Evolutionary conservation across 2,888 invertebrate genomes (phyloP), one percentile per base, ranked within the genome.

Genomic region (Tipula helvola): DNA sequence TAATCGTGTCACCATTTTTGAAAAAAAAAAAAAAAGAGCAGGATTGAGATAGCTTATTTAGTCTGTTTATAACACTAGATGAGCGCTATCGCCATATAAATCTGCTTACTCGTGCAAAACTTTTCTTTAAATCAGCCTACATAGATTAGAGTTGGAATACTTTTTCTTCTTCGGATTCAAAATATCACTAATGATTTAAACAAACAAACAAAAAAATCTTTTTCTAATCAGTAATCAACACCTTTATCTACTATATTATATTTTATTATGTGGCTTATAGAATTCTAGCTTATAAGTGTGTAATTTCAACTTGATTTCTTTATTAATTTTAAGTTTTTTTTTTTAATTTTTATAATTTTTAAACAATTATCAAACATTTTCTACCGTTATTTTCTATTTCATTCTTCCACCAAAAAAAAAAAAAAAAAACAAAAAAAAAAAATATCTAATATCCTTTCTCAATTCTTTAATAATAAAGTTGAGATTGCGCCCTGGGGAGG

Each of bases 401-500:
- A 87, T 87, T 88, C 86, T 87, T 87, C 88, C 87, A 86, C 87
- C 85, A 87, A 2, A 39, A 39, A 39, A 39, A 39, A 87, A 85
- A 86, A 87, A 87, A 86, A 2, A 39, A 39, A 39, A 39, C 1
- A 87, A 85, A 86, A 87, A 87, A 86, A 86, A 88, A 41, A 86
- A 7, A 12, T 28, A 10, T 71, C 28, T 71, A 71, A 71, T 71
- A 71, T 28, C 71, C 71, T 71, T 52, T 71, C 71, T 71, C 84
- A 85, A 36, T 39, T 85, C 41, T 42, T 18, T 87, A 88, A 87
- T 88, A 89, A 71, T 71, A 88, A 91, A 91, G 91, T 90, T 91
- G 87, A 94, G 93, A 93, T 95, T 95, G 93, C 95, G 95, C 92
- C 95, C 95, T 91, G 95, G 95, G 92, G 95, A 95, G 93, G 94